Evolutionary conservation across 2,797 vertebrate genomes (phyloP).

Genomic region (Sebastes vulpes): DNA sequence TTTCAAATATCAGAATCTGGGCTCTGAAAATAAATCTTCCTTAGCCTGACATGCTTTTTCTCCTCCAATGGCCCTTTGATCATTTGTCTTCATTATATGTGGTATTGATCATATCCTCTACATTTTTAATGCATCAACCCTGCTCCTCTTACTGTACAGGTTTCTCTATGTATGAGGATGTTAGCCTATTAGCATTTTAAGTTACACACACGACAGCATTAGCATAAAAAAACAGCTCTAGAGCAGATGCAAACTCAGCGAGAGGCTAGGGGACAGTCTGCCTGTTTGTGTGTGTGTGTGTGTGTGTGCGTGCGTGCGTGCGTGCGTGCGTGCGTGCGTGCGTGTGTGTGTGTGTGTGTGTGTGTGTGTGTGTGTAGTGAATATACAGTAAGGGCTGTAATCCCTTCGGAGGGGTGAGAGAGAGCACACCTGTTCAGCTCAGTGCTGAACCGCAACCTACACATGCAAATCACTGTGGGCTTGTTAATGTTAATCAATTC

Average conservation of each 20-base stretch:
- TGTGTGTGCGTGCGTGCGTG: neutral
- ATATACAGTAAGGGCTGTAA: neutral
- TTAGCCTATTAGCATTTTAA: neutral
- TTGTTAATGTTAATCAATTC: constrained; percentile 9
- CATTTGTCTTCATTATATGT: neutral
- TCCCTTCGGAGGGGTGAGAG: constrained; percentile 3
- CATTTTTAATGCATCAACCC: neutral
- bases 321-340: neutral
- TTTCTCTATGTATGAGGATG: neutral
- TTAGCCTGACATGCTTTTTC: neutral
- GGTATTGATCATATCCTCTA: neutral
- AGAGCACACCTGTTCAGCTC: constrained; percentile 42
- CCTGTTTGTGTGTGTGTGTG: neutral
- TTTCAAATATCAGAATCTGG: neutral
- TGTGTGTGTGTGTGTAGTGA: neutral
- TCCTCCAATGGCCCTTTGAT: neutral
- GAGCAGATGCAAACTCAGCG: constrained; percentile 47
- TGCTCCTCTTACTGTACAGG: neutral
- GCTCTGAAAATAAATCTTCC: constrained; percentile 5
- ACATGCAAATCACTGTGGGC: neutral
- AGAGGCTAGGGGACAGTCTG: constrained; percentile 11
- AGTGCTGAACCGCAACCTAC: neutral
- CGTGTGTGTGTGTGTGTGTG: neutral
- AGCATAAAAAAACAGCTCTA: constrained; percentile 5
- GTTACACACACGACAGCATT: neutral